These are phyloP conservation scores for Perizoma affinitatum DNA, from an alignment of 2,888 invertebrate species.

Conservation along the genomic window DNA sequence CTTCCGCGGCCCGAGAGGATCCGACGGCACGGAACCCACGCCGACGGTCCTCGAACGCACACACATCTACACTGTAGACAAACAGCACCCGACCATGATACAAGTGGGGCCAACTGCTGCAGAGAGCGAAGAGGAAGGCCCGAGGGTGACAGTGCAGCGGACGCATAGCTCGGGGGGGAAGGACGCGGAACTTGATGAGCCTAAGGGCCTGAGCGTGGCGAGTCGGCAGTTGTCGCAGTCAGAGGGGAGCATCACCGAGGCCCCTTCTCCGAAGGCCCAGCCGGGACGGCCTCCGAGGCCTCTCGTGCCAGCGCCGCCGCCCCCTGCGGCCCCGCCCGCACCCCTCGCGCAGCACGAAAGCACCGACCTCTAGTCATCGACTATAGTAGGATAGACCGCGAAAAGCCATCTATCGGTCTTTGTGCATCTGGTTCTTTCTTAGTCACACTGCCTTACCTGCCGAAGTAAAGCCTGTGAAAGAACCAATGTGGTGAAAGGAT, in stretches of 20 bases:
- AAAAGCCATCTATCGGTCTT: neutral
- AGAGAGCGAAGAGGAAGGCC: slow-evolving; percentile 44
- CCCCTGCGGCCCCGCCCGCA: slow-evolving; percentile 46
- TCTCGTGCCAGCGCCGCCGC: slow-evolving; percentile 65
- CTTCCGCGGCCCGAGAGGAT: slow-evolving; percentile 72
- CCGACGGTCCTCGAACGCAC: slow-evolving; percentile 86
- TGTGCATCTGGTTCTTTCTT: neutral
- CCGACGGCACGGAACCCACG: slow-evolving; percentile 49
- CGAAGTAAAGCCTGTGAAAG: neutral
- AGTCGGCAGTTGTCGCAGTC: slow-evolving; percentile 82
- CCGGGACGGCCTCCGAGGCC: slow-evolving; percentile 65
- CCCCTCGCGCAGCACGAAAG: slow-evolving; percentile 53
- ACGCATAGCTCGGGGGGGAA: slow-evolving; percentile 77
- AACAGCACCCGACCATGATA: slow-evolving; percentile 89
- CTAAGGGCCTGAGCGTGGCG: slow-evolving; percentile 64
- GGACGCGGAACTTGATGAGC: slow-evolving; percentile 72
- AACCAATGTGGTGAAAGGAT: neutral
- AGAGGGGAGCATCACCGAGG: slow-evolving; percentile 85
- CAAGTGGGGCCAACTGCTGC: slow-evolving; percentile 71
- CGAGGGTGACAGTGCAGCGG: slow-evolving; percentile 70
- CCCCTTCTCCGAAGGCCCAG: slow-evolving; percentile 65
- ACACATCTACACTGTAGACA: slow-evolving; percentile 89
- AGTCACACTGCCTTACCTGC: too few species aligned
- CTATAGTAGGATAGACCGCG: slow-evolving; percentile 2
- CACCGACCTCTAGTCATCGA: slow-evolving; percentile 41